Conservation (phyloP, 2,113 vertebrate genomes). For the Coptodon bakossiorum region DNA sequence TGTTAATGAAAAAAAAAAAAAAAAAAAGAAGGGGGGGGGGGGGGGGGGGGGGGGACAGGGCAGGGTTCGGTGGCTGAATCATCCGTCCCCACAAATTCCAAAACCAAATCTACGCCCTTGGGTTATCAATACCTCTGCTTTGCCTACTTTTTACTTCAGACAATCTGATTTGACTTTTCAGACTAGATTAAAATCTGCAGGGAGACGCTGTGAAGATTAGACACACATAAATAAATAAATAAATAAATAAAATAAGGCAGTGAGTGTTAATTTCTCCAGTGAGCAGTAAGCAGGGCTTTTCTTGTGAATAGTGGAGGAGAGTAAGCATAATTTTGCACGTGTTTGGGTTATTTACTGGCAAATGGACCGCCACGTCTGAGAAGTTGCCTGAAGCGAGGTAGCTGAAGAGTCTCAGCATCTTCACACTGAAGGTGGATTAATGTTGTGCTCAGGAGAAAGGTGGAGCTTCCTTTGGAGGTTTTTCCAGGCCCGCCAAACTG, state of each 20-base stretch:
- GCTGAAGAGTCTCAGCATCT: neutral
- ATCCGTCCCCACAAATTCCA: too few species aligned
- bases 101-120: too few species aligned
- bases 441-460: neutral
- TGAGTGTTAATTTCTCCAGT: neutral
- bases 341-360: neutral
- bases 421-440: neutral
- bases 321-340: neutral
- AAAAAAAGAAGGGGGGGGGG: too few species aligned
- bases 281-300: neutral
- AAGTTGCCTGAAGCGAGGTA: neutral
- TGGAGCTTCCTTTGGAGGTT: neutral
- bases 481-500: neutral
- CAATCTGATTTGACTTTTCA: neutral
- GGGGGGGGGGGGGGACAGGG: too few species aligned
- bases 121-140: neutral
- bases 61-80: too few species aligned
- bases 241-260: neutral
- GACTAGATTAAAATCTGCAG: neutral
- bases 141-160: neutral
- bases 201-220: neutral
- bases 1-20: too few species aligned
- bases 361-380: neutral
- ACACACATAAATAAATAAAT: neutral
- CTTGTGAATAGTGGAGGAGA: neutral